These are phyloP conservation scores for Coreius guichenoti DNA, from an alignment of 2,797 vertebrate genomes.

Conservation along the genomic window DNA sequence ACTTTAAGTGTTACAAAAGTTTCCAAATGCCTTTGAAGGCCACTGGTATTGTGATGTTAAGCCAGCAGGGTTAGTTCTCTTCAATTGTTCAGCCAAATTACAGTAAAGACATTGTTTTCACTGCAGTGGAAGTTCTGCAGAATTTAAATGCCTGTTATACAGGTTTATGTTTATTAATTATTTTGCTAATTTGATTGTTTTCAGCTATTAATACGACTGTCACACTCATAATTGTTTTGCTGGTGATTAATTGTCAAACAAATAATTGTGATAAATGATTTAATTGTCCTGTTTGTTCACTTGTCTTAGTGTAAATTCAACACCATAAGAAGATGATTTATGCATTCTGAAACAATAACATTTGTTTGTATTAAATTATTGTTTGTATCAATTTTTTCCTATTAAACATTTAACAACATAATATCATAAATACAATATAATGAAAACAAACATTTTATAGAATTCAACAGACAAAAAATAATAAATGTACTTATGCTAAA, in stretches of 20 bases:
- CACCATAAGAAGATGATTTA: not conserved
- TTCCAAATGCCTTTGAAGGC: not conserved
- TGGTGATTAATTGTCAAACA: not conserved
- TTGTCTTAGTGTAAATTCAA: conserved; percentile 4
- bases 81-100: conserved; percentile 15
- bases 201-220: not conserved
- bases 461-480: too few relatives aligned
- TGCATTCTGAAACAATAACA: not conserved
- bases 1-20: not conserved
- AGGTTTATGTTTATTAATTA: not conserved
- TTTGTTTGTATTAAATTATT: not conserved
- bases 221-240: not conserved
- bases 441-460: too few relatives aligned
- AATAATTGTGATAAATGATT: conserved; percentile 8
- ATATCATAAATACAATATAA: too few relatives aligned
- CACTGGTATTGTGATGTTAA: not conserved
- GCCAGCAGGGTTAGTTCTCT: not conserved
- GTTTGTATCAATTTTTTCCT: not conserved
- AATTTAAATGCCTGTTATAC: not conserved
- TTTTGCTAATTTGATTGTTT: not conserved
- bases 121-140: conserved; percentile 2
- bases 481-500: too few relatives aligned
- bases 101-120: conserved; percentile 22
- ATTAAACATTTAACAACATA: too few relatives aligned
- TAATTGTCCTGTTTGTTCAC: conserved; percentile 4